These are phyloP conservation scores for Balaenoptera acutorostrata DNA, from an alignment of 2,113 vertebrate species.

Conservation along the genomic window DNA sequence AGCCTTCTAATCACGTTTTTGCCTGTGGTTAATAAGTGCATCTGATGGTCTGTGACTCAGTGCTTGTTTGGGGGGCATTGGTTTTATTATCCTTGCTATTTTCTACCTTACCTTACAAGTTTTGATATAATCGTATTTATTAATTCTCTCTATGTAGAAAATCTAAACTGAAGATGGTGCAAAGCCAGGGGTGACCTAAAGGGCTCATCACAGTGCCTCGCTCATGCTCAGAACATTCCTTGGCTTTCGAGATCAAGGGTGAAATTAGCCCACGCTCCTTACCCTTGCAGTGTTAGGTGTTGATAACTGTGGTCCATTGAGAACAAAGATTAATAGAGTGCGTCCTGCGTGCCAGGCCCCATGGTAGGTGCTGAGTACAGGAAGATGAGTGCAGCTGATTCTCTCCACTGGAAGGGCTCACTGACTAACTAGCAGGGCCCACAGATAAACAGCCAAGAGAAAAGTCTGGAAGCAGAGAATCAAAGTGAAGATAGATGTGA, in stretches of 20 bases:
- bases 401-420: not conserved
- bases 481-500: not conserved
- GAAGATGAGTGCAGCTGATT: fast-evolving
- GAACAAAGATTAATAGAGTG: no score
- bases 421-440: not conserved
- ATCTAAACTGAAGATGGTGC: not conserved
- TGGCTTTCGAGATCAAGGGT: not conserved
- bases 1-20: not conserved
- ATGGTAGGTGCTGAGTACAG: fast-evolving
- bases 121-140: not conserved
- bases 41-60: not conserved
- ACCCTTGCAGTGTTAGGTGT: fast-evolving
- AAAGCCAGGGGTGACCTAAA: not conserved
- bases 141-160: not conserved
- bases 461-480: not conserved
- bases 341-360: fast-evolving
- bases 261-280: not conserved
- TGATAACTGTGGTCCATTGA: fast-evolving
- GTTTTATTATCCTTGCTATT: not conserved
- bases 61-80: not conserved
- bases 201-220: not conserved
- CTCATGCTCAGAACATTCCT: not conserved
- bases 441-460: not conserved
- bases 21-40: not conserved
- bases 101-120: not conserved